A percentile compares a stretch with the other conserved stretches of the same genome.
Conservation (phyloP, 2,888 invertebrate genomes). For the Toxonevra muliebris region DNA sequence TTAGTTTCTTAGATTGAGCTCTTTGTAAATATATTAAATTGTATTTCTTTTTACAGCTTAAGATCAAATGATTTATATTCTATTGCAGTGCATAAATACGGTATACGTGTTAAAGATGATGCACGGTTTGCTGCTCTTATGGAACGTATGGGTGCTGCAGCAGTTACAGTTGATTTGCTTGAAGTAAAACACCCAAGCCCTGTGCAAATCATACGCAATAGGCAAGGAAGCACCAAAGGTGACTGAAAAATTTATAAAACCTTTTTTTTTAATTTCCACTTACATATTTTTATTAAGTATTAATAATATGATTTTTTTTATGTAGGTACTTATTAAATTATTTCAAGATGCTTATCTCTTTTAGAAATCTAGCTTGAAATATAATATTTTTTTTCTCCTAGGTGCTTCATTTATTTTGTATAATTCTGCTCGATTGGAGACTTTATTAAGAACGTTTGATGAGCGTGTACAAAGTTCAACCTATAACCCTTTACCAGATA, state of each 20-base stretch:
- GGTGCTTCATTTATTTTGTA: conserved; percentile 81
- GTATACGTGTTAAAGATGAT: conserved; percentile 67
- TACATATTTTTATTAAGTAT: no score
- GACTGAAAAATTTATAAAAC: not conserved
- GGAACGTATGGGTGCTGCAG: conserved; percentile 72
- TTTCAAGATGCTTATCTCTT: no score
- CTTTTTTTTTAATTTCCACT: not conserved
- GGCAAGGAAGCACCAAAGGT: conserved; percentile 59
- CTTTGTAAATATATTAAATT: not conserved
- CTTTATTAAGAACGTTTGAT: conserved; percentile 73
- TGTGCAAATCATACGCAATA: conserved; percentile 66
- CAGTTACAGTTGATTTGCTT: conserved; percentile 74
- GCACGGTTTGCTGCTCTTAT: conserved; percentile 69
- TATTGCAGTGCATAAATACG: conserved; percentile 76
- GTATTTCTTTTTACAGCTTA: conserved; percentile 61
- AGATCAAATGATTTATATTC: conserved; percentile 72
- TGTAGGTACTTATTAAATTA: no score
- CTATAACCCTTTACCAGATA: conserved; percentile 71
- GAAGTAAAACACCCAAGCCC: conserved; percentile 72
- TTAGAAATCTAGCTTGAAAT: no score
- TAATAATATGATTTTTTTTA: no score
- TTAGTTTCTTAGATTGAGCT: not conserved
- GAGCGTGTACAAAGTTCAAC: conserved; percentile 67
- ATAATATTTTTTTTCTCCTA: conserved; percentile 57
- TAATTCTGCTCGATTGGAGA: conserved; percentile 78